These are phyloP conservation scores for Micromussa lordhowensis DNA, from an alignment of 92 coral and sea anemone genomes.

Conservation along the genomic window DNA sequence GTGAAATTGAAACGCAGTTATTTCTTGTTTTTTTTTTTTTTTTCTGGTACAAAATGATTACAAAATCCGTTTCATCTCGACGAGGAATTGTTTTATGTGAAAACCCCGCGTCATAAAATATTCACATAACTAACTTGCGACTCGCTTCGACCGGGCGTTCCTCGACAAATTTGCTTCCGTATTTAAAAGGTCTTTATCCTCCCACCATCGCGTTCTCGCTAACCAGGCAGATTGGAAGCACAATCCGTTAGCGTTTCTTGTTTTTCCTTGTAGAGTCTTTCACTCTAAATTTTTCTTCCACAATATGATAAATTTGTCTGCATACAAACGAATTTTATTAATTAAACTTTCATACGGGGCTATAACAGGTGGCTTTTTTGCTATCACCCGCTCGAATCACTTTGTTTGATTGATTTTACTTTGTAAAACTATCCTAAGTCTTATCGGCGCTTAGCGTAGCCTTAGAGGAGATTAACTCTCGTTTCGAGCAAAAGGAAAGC, in stretches of 20 bases:
- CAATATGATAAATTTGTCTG: constrained; percentile 20
- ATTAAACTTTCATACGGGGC: constrained; percentile 64
- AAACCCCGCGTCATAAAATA: constrained; percentile 35
- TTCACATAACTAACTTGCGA: constrained; percentile 20
- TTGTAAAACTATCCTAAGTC: constrained; percentile 28
- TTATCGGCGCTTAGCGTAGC: neutral
- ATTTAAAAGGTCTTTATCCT: constrained; percentile 19
- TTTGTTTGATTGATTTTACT: constrained; percentile 28
- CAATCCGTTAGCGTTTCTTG: neutral
- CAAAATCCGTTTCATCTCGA: neutral
- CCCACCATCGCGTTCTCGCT: constrained; percentile 11
- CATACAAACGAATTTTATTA: constrained; percentile 65
- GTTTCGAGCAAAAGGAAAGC: neutral
- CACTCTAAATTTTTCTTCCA: neutral
- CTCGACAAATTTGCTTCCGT: constrained; percentile 16
- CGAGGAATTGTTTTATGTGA: neutral
- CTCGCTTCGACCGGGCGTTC: constrained; percentile 24
- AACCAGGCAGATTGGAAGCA: neutral
- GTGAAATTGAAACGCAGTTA: constrained; percentile 5
- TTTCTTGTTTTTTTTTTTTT: neutral
- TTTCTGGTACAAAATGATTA: constrained; percentile 16
- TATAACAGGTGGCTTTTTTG: constrained; percentile 54
- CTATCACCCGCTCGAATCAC: constrained; percentile 31
- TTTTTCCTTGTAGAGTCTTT: neutral
- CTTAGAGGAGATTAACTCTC: neutral